Evolutionary conservation across 2,113 vertebrate species (phyloP).

Genomic region (Anhinga anhinga): DNA sequence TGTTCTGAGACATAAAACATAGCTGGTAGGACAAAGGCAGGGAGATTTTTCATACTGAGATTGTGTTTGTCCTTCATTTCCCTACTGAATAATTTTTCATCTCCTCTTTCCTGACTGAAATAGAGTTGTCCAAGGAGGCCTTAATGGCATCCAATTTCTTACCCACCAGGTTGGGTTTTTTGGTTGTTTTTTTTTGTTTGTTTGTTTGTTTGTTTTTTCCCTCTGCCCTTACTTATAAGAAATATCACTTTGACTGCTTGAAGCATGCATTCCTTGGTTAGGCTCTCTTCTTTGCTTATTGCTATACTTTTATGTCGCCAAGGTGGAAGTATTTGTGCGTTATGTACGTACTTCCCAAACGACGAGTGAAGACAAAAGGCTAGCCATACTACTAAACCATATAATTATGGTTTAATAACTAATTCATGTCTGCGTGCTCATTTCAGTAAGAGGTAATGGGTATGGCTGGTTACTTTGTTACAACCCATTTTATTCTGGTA

Average conservation of each 20-base stretch:
- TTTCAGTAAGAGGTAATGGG: background rate
- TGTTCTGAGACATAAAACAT: background rate
- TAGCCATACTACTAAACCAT: background rate
- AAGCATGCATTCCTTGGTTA: background rate
- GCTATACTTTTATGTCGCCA: background rate
- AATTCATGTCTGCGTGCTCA: background rate
- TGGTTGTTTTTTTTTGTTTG: background rate
- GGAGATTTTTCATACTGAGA: slow-evolving; percentile 18
- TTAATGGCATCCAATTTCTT: background rate
- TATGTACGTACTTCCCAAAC: background rate
- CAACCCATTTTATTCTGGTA: background rate
- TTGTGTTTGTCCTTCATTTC: slow-evolving; percentile 25
- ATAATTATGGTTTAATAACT: background rate
- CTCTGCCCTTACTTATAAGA: background rate
- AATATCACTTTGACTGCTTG: background rate
- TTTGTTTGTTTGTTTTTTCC: background rate
- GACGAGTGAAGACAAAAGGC: background rate
- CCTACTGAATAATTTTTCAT: slow-evolving; percentile 29
- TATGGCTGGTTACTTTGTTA: background rate
- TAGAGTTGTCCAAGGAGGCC: background rate
- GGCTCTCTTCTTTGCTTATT: background rate
- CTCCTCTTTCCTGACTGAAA: slow-evolving; percentile 23
- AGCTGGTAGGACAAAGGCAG: background rate
- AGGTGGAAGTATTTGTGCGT: background rate
- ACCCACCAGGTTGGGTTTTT: background rate